Conservation (phyloP, 2,888 invertebrate genomes). For the Teleogryllus oceanicus region DNA sequence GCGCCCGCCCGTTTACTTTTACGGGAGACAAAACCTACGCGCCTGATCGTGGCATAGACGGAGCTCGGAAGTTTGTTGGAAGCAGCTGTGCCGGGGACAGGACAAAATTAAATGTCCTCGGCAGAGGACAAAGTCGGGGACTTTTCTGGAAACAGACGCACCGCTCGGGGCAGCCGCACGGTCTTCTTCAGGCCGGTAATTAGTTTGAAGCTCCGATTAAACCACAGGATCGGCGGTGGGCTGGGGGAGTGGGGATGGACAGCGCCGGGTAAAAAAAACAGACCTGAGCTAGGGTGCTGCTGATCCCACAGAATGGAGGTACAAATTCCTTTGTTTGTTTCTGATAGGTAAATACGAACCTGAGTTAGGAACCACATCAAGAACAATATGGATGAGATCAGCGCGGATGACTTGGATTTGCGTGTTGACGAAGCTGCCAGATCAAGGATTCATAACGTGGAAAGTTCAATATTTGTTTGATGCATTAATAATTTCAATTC, state of each 20-base stretch:
- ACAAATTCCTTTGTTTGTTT: too few relatives aligned
- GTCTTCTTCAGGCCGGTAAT: not conserved
- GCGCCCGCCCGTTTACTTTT: not conserved
- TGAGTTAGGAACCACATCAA: too few relatives aligned
- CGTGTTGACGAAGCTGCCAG: too few relatives aligned
- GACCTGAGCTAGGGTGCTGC: too few relatives aligned
- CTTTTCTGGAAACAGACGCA: slow-evolving; percentile 18
- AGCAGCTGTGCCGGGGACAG: not conserved
- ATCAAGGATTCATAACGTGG: too few relatives aligned
- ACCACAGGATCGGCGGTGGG: not conserved
- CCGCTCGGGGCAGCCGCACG: not conserved
- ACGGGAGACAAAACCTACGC: not conserved
- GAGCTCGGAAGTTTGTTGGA: not conserved
- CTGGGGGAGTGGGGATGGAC: not conserved
- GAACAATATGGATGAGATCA: too few relatives aligned
- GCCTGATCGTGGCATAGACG: slow-evolving; percentile 1
- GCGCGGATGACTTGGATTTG: too few relatives aligned
- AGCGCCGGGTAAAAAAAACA: too few relatives aligned
- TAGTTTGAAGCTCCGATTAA: slow-evolving; percentile 18
- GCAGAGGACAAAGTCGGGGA: not conserved
- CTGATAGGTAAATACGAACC: too few relatives aligned
- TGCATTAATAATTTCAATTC: too few relatives aligned
- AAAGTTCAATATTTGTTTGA: too few relatives aligned
- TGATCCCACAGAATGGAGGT: too few relatives aligned
- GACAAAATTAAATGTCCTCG: slow-evolving; percentile 18